Evolutionary conservation across 2,888 invertebrate genomes (phyloP), one percentile per base, ranked within the genome.

Genomic region (Acronicta leporina): DNA sequence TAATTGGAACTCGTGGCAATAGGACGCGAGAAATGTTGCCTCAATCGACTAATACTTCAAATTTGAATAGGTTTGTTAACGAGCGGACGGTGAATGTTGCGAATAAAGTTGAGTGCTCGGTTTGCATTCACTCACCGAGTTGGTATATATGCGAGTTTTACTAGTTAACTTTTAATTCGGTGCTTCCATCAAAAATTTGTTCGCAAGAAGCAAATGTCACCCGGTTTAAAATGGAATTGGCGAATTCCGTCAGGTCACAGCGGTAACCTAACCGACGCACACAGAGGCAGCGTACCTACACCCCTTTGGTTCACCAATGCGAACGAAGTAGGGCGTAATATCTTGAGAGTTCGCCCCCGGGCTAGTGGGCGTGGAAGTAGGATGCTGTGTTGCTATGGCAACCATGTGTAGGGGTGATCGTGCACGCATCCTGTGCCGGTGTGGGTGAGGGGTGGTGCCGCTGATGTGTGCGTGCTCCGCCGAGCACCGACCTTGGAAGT

Each of bases 321-420:
- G 91, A 87, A 86, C 91, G 92, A 90, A 91, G 92, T 91, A 92
- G 92, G 92, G 93, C 92, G 94, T 92, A 91, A 92, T 92, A 92
- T 91, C 93, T 94, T 91, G 91, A 92, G 92, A 93, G 91, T 92
- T 90, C 91, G 90, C 90, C 92, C 92, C 92, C 90, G 88, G 93
- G 92, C 92, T 94, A 91, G 95, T 90, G 92, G 94, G 94, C 91
- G 94, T 93, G 94, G 94, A 92, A 94, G 92, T 92, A 92, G 95
- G 95, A 94, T 94, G 94, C 95, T 95, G 95, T 94, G 95, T 95
- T 90, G 94, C 94, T 90, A 95, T 95, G 95, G 93, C 94, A 87
- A 95, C 95, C 89, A 87, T 85, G 88, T 91, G 89, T 91, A 90
- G 92, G 92, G 91, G 90, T 84, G 88, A 84, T 79, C 72, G 83